phyloP scores from a whole-genome alignment of 2,113 vertebrate genomes.

The Hemiscyllium ocellatum region DNA sequence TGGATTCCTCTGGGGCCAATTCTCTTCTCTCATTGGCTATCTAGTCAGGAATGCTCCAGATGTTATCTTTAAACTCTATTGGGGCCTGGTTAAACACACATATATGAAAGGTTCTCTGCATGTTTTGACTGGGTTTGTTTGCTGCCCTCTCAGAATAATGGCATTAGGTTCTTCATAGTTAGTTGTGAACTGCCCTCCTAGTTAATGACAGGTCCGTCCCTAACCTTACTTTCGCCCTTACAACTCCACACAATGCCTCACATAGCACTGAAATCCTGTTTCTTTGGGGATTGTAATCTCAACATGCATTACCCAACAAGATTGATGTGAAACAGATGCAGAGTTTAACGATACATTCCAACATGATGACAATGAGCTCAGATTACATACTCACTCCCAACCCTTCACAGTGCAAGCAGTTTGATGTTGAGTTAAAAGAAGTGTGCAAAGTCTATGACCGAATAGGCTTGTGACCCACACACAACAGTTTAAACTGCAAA shows the following conservation, averaged over 20 bases:
- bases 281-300: background rate
- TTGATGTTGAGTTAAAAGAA: background rate
- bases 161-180: background rate
- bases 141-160: background rate
- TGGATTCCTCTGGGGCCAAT: background rate
- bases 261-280: background rate
- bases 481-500: background rate
- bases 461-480: too few relatives aligned
- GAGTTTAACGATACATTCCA: constrained; percentile 22
- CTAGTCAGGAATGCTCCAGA: background rate
- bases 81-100: background rate
- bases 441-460: background rate
- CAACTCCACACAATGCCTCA: background rate
- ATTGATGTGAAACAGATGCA: constrained; percentile 27
- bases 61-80: background rate
- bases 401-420: constrained; percentile 4
- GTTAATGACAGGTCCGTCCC: background rate
- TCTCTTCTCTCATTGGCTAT: background rate
- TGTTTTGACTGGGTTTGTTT: background rate
- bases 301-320: background rate
- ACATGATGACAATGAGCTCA: constrained; percentile 33
- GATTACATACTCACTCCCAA: background rate
- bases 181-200: background rate
- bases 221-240: too few relatives aligned
- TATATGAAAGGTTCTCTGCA: background rate